A percentile compares a stretch with the other conserved stretches of the same genome.
Evolutionary conservation across 2,888 invertebrate genomes (phyloP).

Genomic region (Hybos culiciformis): DNA sequence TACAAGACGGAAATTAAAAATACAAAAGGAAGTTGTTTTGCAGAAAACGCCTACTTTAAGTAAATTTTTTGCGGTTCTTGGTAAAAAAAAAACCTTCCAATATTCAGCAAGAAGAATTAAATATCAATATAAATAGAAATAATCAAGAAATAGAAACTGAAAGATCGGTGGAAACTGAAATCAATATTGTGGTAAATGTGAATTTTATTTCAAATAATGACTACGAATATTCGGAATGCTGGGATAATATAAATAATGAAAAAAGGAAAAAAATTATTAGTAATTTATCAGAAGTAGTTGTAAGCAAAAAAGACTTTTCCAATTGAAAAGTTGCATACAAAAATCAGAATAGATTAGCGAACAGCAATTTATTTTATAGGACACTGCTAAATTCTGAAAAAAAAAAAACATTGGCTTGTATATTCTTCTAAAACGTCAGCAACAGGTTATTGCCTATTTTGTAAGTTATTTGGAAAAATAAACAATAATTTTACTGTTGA

Average conservation of each 20-base stretch:
- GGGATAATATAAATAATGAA: neutral
- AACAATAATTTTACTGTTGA: neutral
- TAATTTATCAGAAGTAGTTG: neutral
- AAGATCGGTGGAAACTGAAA: neutral
- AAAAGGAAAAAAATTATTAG: neutral
- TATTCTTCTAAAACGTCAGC: constrained; percentile 1
- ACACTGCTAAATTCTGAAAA: constrained; percentile 4
- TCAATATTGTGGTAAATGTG: neutral
- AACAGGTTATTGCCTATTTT: constrained; percentile 1
- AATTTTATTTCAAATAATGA: neutral
- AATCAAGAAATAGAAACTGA: neutral
- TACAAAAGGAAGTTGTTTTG: no score
- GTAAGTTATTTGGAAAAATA: neutral
- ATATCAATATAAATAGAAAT: neutral
- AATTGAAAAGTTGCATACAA: neutral
- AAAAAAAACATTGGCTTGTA: constrained; percentile 6
- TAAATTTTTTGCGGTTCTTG: no score
- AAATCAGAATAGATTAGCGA: neutral
- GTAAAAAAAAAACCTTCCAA: neutral
- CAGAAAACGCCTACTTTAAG: no score
- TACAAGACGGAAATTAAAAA: no score
- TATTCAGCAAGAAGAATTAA: neutral
- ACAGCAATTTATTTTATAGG: constrained; percentile 3
- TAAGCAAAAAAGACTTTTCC: neutral
- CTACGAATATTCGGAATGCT: neutral